These are phyloP conservation scores for Leptogaster cylindrica DNA, from an alignment of 2,888 invertebrate species.

Conservation along the genomic window DNA sequence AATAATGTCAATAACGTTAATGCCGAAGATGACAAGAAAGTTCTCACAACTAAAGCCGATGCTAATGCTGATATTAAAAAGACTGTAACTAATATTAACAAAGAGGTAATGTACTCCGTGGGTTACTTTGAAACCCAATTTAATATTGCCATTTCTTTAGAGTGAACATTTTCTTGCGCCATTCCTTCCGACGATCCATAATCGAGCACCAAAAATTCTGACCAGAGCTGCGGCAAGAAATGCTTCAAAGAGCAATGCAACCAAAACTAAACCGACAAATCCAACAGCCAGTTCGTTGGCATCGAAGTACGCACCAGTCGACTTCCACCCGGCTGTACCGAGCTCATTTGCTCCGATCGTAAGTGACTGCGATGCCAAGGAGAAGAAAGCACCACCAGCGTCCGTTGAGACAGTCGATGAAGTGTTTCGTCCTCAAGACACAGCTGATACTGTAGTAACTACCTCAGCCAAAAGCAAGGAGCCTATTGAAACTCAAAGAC, in stretches of 20 bases:
- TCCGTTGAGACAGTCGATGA: background rate
- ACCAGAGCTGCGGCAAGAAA: constrained; percentile 56
- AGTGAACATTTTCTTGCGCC: constrained; percentile 56
- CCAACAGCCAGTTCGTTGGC: too few relatives aligned
- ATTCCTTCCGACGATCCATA: too few relatives aligned
- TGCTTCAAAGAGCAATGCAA: too few relatives aligned
- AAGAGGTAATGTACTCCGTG: constrained; percentile 48
- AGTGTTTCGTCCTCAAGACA: too few relatives aligned
- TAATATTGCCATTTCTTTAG: constrained; percentile 54
- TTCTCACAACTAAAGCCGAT: constrained; percentile 65
- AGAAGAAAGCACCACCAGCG: background rate
- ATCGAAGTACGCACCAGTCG: too few relatives aligned
- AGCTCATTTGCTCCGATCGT: too few relatives aligned
- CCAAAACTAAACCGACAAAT: too few relatives aligned
- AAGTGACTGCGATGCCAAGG: too few relatives aligned
- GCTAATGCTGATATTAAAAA: constrained; percentile 55
- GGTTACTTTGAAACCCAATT: background rate
- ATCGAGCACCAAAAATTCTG: constrained; percentile 54
- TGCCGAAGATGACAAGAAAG: constrained; percentile 62
- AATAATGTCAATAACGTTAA: constrained; percentile 63
- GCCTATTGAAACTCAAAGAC: constrained; percentile 56
- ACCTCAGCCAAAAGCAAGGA: constrained; percentile 48
- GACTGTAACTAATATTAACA: constrained; percentile 56
- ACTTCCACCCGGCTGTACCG: too few relatives aligned
- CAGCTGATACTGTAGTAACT: too few relatives aligned